Base-by-base conservation (phyloP, 2,888 invertebrate genomes). In the Empis livida region DNA sequence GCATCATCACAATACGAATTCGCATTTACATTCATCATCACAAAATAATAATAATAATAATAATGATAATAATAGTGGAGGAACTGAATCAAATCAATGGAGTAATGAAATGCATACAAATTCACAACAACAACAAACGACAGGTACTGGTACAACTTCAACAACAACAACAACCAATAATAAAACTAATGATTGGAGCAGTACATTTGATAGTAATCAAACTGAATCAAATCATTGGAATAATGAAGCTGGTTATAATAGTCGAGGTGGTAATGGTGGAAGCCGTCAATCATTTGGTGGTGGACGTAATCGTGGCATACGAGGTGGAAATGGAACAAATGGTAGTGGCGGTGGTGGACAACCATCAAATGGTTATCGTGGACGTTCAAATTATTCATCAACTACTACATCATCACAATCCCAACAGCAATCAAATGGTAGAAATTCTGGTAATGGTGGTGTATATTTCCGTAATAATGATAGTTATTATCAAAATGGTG, bases 391-490 rank as follows among this genome's bases (percentile, higher is more conserved):
- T 35, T 52, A 53, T 42, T 38, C 46, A n/a, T 11, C 41, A 35
- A 13, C 13, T 5, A 35, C n/a, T 13, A 5, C 13, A 35, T n/a
- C 35, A n/a, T 5, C 35, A 35, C 13, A 13, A 14, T 53, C 51
- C 30, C 54, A 52, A 32, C 46, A 50, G 23, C 48, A 50, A 39
- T 44, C 46, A 23, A 51, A 51, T 35, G 43, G 47, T 31, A 5
- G 45, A 51, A 43, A 43, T 10, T 11, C 41, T 13, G 42, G 30
- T 13, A 42, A 42, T 10, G 23, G 20, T 31, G 37, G 43, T 11
- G 62, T 65, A 4, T 66, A 64, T 48, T 65, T 64, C 60, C 65
- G 65, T 40, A 66, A 66, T 51, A 66, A 66, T 48, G 67, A 66
- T 20, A 50, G 48, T 8, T 58, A 57, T 20, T 57, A 56, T 32